Conservation (phyloP, 2,797 vertebrate species). For the Merluccius polli region DNA sequence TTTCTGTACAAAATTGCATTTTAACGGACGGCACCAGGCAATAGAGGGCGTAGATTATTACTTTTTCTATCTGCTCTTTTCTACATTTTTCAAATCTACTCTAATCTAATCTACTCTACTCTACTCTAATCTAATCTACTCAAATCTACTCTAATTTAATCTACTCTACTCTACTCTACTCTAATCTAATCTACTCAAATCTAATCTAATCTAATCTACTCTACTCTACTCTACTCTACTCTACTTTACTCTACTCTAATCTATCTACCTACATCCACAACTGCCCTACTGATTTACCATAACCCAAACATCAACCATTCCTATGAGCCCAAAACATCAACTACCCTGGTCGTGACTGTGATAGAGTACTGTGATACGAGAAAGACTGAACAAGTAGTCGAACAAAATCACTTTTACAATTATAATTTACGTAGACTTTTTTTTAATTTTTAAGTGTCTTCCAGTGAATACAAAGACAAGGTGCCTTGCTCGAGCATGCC, state of each 20-base stretch:
- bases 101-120: too few relatives aligned
- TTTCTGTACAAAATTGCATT: neutral
- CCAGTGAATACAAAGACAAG: neutral
- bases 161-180: too few relatives aligned
- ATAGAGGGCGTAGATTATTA: neutral
- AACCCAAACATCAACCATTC: neutral
- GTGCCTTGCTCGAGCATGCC: too few relatives aligned
- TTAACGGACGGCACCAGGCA: neutral
- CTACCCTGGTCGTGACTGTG: neutral
- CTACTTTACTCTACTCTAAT: too few relatives aligned
- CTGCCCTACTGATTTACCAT: neutral
- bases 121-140: too few relatives aligned
- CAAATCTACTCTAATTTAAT: too few relatives aligned
- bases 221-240: too few relatives aligned
- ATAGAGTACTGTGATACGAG: neutral
- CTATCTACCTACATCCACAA: neutral
- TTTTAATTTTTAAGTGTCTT: neutral
- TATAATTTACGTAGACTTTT: neutral
- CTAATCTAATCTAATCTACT: too few relatives aligned
- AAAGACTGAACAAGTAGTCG: neutral
- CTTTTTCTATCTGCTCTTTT: neutral
- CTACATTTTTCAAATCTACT: too few relatives aligned
- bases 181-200: too few relatives aligned
- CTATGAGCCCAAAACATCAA: neutral
- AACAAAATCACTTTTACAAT: neutral